These are phyloP conservation scores for Embidobia sp. DNA, from an alignment of 2,888 invertebrate species.

Conservation along the genomic window DNA sequence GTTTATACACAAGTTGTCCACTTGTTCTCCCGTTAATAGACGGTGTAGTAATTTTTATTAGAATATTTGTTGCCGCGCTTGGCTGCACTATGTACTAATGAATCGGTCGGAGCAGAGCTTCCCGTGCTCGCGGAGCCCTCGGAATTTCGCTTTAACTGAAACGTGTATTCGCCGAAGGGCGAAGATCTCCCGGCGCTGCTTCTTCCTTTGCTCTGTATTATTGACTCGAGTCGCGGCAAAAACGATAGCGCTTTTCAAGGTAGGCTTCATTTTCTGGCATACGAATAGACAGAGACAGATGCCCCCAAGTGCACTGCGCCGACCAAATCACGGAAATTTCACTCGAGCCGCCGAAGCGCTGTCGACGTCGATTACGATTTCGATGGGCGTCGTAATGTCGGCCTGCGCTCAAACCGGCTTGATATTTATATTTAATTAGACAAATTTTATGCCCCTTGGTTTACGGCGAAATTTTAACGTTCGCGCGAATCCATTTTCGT, in stretches of 20 bases:
- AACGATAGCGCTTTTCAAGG: constrained; percentile 62
- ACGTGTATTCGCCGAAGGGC: constrained; percentile 55
- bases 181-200: constrained; percentile 29
- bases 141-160: constrained; percentile 57
- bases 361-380: constrained; percentile 44
- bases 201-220: constrained; percentile 59
- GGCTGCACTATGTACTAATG: background rate
- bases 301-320: constrained; percentile 13
- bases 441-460: constrained; percentile 39
- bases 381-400: constrained; percentile 28
- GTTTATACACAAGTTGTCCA: too few species aligned
- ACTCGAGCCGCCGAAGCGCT: constrained; percentile 25
- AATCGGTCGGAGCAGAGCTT: background rate
- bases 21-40: too few species aligned
- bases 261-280: constrained; percentile 65
- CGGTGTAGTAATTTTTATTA: too few species aligned
- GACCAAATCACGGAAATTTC: constrained; percentile 52
- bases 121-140: constrained; percentile 14
- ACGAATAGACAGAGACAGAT: constrained; percentile 42
- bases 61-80: too few species aligned
- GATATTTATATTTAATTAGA: constrained; percentile 47
- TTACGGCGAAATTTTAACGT: constrained; percentile 15
- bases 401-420: constrained; percentile 35
- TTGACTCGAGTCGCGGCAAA: constrained; percentile 53
- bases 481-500: background rate